phyloP scores from a whole-genome alignment of 2,888 invertebrate species.

The Drosophila ezoana region DNA sequence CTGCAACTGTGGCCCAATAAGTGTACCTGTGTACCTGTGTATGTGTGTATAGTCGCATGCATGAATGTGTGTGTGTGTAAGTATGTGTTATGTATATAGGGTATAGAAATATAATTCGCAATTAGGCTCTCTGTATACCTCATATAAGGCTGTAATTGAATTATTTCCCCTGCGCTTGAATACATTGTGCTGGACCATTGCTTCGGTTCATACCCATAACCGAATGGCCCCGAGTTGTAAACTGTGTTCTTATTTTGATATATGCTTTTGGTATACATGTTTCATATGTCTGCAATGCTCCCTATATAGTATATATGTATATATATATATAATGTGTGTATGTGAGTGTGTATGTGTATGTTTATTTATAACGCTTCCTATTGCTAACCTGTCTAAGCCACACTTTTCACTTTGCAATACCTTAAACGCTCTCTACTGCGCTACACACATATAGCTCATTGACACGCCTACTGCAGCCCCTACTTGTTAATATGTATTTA shows the following conservation, averaged over 20 bases:
- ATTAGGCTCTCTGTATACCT: constrained; percentile 52
- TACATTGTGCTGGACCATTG: constrained; percentile 41
- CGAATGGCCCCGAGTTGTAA: constrained; percentile 45
- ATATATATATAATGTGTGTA: constrained; percentile 1
- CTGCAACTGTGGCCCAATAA: constrained; percentile 35
- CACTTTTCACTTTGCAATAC: constrained; percentile 27
- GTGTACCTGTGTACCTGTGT: constrained; percentile 18
- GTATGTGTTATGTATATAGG: constrained; percentile 37
- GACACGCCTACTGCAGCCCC: constrained; percentile 50
- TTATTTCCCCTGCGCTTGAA: constrained; percentile 42
- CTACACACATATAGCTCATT: constrained; percentile 34
- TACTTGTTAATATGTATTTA: constrained; percentile 30
- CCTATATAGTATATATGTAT: constrained; percentile 48
- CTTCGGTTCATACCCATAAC: constrained; percentile 16
- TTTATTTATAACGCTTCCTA: constrained; percentile 40
- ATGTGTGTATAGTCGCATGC: constrained; percentile 5
- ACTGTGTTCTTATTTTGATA: constrained; percentile 34
- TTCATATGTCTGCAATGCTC: constrained; percentile 75
- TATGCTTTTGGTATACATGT: constrained; percentile 61
- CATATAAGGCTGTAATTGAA: constrained; percentile 58
- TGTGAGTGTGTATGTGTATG: constrained; percentile 16
- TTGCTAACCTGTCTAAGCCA: constrained; percentile 47
- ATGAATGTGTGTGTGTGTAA: constrained; percentile 10
- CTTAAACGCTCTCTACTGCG: constrained; percentile 42
- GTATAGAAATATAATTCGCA: constrained; percentile 63